Conservation (phyloP, 2,113 vertebrate species). For the Plecotus auritus region DNA sequence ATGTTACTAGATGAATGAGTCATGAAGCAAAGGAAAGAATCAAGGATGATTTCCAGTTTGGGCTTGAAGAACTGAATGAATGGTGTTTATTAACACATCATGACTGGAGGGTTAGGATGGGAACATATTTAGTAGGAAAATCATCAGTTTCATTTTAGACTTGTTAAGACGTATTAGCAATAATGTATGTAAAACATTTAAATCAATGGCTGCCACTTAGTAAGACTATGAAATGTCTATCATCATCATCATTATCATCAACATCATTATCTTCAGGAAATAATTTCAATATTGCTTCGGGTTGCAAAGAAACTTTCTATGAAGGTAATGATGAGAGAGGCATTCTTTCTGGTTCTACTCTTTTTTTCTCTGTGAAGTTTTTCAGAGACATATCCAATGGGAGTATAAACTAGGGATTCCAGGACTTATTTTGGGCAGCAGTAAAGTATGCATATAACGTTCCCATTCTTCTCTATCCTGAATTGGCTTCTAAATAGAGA, state of each 20-base stretch:
- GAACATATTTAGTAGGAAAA: neutral
- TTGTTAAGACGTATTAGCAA: neutral
- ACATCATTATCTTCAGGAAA: neutral
- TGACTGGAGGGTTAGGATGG: neutral
- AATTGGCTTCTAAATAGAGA: neutral
- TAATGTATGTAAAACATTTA: neutral
- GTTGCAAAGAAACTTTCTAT: neutral
- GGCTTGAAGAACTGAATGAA: neutral
- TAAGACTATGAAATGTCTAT: neutral
- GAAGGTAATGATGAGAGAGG: neutral
- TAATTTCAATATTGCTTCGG: neutral
- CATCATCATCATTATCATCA: neutral
- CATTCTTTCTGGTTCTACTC: neutral
- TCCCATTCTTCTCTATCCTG: neutral
- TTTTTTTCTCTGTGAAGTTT: neutral
- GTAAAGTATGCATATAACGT: neutral
- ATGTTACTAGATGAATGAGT: neutral
- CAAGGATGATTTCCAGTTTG: neutral
- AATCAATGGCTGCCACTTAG: neutral
- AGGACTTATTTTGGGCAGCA: neutral
- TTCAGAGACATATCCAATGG: neutral
- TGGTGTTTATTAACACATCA: neutral
- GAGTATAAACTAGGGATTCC: neutral
- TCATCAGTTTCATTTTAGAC: neutral
- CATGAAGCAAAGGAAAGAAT: neutral